Base-by-base conservation (phyloP, 2,888 invertebrate genomes). In the Suillia variegata region DNA sequence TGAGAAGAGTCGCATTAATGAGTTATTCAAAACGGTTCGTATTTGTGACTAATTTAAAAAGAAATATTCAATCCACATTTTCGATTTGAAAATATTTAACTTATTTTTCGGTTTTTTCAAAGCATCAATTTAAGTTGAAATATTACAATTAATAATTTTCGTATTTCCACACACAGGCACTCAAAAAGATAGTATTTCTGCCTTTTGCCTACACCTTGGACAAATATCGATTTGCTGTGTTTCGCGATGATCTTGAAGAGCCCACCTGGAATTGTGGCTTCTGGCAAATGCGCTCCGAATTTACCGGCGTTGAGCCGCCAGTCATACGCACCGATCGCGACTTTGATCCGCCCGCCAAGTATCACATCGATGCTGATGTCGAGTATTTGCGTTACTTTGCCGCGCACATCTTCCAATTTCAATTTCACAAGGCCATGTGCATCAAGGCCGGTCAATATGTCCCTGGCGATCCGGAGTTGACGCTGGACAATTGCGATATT, bases 401-500 rank as follows among this genome's bases (percentile, higher is more conserved):
- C 1, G 90, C 91, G 22, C 89, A 88, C 76, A 88, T 96, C 53
- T 84, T 91, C 53, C 91, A 92, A 83, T 92, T 91, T 83, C 91
- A 92, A 78, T 88, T 92, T 78, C 89, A 90, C 75, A 86, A 89
- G 56, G 85, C 88, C 0, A 82, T 90, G 38, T 91, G 91, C 73
- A 86, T 85, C 62, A 85, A 88, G 65, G 92, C 95, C 1, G 91
- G 90, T 0, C 87, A 94, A 76, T 92, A 91, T 70, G 88, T 88
- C 45, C 89, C 89, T 0, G 85, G 85, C 21, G 86, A 90, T 68
- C 60, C 86, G 2, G 71, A 77, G 0, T 88, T 88, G 79, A 88
- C 91, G 13, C 84, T 95, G 12, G 90, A 94, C 60, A 87, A 90
- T 73, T 96, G 96, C 77, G 94, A 95, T 73, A 92, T 96, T 70